Conservation (phyloP, 2,797 vertebrate genomes). For the Tauraco hartlaubi region DNA sequence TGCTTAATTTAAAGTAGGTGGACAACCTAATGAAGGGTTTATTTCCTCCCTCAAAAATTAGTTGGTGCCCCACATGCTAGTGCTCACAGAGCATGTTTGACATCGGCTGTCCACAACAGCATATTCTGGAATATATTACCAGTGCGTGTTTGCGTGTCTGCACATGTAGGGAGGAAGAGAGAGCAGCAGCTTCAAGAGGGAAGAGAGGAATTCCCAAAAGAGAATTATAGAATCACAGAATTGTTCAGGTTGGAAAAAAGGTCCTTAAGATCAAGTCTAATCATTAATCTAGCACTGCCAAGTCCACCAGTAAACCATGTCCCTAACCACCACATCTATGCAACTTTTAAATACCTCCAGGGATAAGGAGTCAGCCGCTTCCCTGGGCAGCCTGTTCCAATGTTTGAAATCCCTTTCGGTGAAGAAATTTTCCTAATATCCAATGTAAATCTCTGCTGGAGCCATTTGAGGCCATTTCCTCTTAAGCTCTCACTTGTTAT, state of each 20-base stretch:
- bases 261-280: no score
- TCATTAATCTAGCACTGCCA: no score
- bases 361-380: neutral
- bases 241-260: no score
- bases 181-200: neutral
- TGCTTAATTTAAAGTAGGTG: neutral
- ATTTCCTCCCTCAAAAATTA: neutral
- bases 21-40: neutral
- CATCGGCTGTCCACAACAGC: neutral
- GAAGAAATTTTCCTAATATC: neutral
- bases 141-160: fast-evolving
- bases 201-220: neutral
- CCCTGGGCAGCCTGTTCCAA: neutral
- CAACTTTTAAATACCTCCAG: no score
- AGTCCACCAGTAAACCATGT: no score
- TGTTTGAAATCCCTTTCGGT: neutral
- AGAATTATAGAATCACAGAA: neutral
- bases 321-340: no score
- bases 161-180: neutral
- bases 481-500: no score
- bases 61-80: neutral
- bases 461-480: no score
- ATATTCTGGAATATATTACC: neutral
- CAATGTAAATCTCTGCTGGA: neutral
- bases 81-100: neutral